These are phyloP conservation scores for Todus mexicanus DNA, from an alignment of 2,797 vertebrate genomes.

Conservation along the genomic window DNA sequence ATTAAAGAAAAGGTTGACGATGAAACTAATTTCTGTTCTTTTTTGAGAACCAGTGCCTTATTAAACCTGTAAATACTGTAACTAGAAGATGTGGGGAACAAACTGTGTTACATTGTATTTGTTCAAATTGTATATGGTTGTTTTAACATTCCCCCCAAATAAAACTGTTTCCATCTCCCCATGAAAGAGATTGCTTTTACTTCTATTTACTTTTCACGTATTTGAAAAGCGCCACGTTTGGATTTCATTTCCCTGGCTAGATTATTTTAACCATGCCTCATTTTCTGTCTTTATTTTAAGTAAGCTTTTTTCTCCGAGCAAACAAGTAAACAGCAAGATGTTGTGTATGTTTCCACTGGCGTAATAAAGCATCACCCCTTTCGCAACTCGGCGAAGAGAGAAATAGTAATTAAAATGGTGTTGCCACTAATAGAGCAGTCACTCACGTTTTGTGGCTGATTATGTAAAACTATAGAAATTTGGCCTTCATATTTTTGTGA, in stretches of 20 bases:
- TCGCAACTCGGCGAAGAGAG: constrained; percentile 21
- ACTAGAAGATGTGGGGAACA: constrained; percentile 74
- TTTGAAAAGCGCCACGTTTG: not conserved
- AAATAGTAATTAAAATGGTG: constrained; percentile 42
- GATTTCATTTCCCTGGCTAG: not conserved
- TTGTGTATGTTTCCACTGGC: not conserved
- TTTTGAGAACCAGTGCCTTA: constrained; percentile 86
- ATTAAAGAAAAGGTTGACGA: constrained; percentile 60
- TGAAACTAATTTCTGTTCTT: constrained; percentile 75
- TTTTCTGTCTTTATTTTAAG: not conserved
- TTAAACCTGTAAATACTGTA: constrained; percentile 84
- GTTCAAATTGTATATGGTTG: constrained; percentile 78
- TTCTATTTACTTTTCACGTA: not conserved
- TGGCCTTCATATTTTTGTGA: not conserved
- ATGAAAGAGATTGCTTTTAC: not conserved
- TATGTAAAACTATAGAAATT: constrained; percentile 2
- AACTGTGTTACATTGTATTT: constrained; percentile 67
- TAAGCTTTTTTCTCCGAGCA: not conserved
- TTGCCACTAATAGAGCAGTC: constrained; percentile 31
- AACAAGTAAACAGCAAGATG: not conserved
- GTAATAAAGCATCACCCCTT: not conserved
- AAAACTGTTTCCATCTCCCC: constrained; percentile 76
- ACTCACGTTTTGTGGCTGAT: not conserved
- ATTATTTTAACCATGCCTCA: not conserved
- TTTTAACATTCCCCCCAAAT: constrained; percentile 82